Conservation (phyloP, 1,140 invertebrate genomes). For the Leptinotarsa defecta region DNA sequence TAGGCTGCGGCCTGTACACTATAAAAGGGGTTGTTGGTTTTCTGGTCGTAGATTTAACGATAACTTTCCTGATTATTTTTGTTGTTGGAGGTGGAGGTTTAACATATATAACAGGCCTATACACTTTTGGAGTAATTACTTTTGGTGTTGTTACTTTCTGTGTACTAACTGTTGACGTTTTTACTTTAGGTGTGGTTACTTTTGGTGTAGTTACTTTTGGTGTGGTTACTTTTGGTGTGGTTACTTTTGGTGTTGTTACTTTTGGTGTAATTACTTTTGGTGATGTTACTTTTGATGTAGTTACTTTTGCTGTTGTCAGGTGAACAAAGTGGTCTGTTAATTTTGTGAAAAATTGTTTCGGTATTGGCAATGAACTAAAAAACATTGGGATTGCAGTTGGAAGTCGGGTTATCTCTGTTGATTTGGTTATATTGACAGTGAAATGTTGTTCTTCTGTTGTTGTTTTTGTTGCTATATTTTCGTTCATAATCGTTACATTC, state of each 20-base stretch:
- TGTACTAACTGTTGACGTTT: conserved; percentile 15
- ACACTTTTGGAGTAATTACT: not conserved
- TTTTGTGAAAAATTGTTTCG: not conserved
- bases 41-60: not conserved
- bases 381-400: not conserved
- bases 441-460: not conserved
- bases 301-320: not conserved
- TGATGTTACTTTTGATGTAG: conserved; percentile 13
- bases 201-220: conserved; percentile 9
- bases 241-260: not conserved
- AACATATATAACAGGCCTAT: not conserved
- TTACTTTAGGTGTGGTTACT: not conserved
- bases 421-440: not conserved
- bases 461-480: not conserved
- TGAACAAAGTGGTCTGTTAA: not conserved
- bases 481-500: not conserved
- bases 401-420: not conserved
- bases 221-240: conserved; percentile 13
- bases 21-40: conserved; percentile 14
- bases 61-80: not conserved
- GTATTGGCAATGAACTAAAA: conserved; percentile 10
- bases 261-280: not conserved
- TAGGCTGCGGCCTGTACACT: conserved; percentile 20
- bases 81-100: not conserved
- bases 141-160: conserved; percentile 10